Conservation (phyloP, 2,888 invertebrate species). For the Tanytarsus gracilentus region DNA sequence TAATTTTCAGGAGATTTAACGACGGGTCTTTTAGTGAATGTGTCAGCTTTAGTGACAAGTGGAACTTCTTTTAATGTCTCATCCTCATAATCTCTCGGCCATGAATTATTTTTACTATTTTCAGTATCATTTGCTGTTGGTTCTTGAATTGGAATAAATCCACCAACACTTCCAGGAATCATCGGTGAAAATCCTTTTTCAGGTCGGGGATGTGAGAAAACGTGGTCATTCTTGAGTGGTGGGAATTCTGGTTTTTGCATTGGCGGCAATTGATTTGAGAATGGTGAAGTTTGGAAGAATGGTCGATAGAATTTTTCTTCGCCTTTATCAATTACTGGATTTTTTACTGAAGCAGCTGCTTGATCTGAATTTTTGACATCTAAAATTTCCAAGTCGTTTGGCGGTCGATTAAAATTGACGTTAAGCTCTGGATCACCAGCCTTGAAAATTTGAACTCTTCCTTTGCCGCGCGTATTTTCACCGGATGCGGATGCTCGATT, state of each 20-base stretch:
- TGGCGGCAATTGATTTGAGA: constrained; percentile 37
- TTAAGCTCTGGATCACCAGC: constrained; percentile 40
- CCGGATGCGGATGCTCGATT: constrained; percentile 18
- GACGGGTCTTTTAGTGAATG: constrained; percentile 7
- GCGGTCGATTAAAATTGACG: constrained; percentile 37
- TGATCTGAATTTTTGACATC: constrained; percentile 34
- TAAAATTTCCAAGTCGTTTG: constrained; percentile 5
- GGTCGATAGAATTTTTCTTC: constrained; percentile 33
- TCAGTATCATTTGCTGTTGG: constrained; percentile 40
- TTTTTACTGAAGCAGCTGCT: constrained; percentile 35
- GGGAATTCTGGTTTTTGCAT: constrained; percentile 32
- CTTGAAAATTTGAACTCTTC: constrained; percentile 41
- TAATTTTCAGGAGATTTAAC: constrained; percentile 14
- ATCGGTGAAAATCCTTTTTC: constrained; percentile 69
- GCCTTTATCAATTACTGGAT: constrained; percentile 35
- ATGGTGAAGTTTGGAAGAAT: constrained; percentile 36
- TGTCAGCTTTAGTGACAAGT: constrained; percentile 26
- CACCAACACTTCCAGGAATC: constrained; percentile 56
- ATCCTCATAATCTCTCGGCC: constrained; percentile 32
- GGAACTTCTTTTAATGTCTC: constrained; percentile 30
- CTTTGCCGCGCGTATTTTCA: constrained; percentile 31
- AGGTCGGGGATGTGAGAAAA: constrained; percentile 44
- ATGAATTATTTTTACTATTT: constrained; percentile 36
- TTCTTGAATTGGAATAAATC: constrained; percentile 60
- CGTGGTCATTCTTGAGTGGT: not conserved